Percentiles rank a stretch among this genome's conserved stretches.
Conservation (phyloP, 2,888 invertebrate genomes). For the Piscicola geometra region DNA sequence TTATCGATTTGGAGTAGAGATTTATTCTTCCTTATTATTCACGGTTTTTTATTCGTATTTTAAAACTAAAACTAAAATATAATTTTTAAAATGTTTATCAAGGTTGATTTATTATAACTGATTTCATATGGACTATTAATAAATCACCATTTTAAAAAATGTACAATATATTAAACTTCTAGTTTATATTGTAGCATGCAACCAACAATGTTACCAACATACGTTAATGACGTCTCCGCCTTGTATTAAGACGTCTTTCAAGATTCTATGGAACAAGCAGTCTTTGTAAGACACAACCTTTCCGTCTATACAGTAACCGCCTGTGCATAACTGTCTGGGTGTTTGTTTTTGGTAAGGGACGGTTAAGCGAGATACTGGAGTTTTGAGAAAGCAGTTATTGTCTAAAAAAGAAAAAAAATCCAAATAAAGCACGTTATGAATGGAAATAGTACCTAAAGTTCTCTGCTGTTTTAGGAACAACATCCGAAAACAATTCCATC, state of each 20-base stretch:
- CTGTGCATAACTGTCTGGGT: background rate
- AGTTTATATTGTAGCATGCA: background rate
- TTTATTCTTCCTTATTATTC: too few relatives aligned
- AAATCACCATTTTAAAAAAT: too few relatives aligned
- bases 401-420: background rate
- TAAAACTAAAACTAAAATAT: too few relatives aligned
- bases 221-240: background rate
- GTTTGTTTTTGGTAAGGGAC: background rate
- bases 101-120: too few relatives aligned
- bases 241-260: background rate
- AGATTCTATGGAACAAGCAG: background rate
- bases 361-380: too few relatives aligned
- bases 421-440: too few relatives aligned
- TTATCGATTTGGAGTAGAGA: too few relatives aligned
- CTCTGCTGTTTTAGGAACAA: background rate
- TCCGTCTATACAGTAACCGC: background rate
- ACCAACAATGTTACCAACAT: background rate
- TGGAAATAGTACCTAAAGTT: background rate
- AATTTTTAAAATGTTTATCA: too few relatives aligned
- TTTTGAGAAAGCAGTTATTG: background rate
- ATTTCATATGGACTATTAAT: too few relatives aligned
- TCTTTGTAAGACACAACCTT: background rate
- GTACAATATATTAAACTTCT: background rate
- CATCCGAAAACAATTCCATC: background rate
- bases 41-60: too few relatives aligned